A percentile compares a stretch with the other conserved stretches of the same genome.
phyloP scores from a whole-genome alignment of 2,113 vertebrate genomes.

The Dendropsophus ebraccatus region DNA sequence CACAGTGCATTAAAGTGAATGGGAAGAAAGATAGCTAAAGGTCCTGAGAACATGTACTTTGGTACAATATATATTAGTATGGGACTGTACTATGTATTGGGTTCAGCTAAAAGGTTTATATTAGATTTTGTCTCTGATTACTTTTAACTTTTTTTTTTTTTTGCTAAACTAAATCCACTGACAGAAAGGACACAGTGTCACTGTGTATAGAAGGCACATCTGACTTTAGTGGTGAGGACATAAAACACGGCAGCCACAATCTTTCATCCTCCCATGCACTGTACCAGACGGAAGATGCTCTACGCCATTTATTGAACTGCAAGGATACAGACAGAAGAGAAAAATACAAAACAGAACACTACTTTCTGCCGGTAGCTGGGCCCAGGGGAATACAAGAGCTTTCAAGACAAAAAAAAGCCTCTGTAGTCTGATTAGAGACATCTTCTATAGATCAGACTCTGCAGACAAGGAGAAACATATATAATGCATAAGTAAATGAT shows the following conservation, averaged over 20 bases:
- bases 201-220: not conserved
- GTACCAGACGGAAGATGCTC: slow-evolving; percentile 16
- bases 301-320: slow-evolving; percentile 3
- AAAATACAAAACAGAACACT: not conserved
- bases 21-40: not conserved
- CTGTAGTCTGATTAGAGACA: slow-evolving; percentile 18
- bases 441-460: not conserved
- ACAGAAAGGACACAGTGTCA: not conserved
- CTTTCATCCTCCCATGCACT: slow-evolving; percentile 40
- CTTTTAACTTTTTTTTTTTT: not conserved
- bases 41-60: no score
- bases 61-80: not conserved
- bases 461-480: slow-evolving; percentile 9
- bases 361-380: not conserved
- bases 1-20: not conserved
- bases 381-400: slow-evolving; percentile 30
- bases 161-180: not conserved
- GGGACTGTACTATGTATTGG: not conserved
- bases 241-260: not conserved
- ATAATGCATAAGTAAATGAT: slow-evolving; percentile 13
- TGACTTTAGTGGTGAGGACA: not conserved
- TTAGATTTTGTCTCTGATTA: not conserved
- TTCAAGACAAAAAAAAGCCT: slow-evolving; percentile 16
- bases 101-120: not conserved
- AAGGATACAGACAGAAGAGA: not conserved